phyloP scores from a whole-genome alignment of 2,888 invertebrate genomes.

The Balanococcus diminutus region DNA sequence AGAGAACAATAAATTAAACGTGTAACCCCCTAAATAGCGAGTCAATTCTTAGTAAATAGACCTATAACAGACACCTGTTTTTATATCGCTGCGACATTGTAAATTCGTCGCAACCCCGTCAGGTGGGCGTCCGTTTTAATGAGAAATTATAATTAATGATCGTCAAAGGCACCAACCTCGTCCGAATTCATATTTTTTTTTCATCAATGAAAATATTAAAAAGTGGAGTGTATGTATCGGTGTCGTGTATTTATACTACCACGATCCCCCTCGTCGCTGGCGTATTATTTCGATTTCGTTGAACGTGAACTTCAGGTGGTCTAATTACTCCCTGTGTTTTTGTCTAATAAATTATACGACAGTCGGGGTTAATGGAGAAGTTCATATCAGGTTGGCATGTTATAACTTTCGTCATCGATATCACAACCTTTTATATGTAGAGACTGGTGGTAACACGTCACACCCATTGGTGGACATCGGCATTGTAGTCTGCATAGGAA shows the following conservation, averaged over 20 bases:
- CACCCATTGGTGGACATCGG: too few species aligned
- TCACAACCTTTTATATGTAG: too few species aligned
- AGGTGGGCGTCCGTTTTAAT: conserved; percentile 12
- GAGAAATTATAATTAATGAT: conserved; percentile 12
- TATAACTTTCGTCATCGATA: too few species aligned
- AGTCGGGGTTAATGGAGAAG: too few species aligned
- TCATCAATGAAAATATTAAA: not conserved
- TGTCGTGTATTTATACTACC: not conserved
- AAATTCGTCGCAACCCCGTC: not conserved
- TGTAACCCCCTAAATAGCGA: not conserved
- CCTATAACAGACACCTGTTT: not conserved
- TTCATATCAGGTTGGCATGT: too few species aligned
- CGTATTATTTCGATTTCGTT: not conserved
- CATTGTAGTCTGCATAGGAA: too few species aligned
- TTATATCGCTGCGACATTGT: not conserved
- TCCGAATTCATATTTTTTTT: not conserved
- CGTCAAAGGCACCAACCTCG: not conserved
- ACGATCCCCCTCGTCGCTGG: not conserved
- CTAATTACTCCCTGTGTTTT: not conserved
- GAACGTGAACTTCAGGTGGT: not conserved
- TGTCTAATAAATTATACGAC: not conserved
- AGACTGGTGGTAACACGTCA: too few species aligned
- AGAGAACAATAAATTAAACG: not conserved
- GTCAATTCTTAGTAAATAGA: not conserved
- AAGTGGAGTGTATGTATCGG: not conserved